Percentiles rank a stretch among this genome's conserved stretches.
These are phyloP conservation scores for Archips xylosteana DNA, from an alignment of 2,888 invertebrate species.

Conservation along the genomic window DNA sequence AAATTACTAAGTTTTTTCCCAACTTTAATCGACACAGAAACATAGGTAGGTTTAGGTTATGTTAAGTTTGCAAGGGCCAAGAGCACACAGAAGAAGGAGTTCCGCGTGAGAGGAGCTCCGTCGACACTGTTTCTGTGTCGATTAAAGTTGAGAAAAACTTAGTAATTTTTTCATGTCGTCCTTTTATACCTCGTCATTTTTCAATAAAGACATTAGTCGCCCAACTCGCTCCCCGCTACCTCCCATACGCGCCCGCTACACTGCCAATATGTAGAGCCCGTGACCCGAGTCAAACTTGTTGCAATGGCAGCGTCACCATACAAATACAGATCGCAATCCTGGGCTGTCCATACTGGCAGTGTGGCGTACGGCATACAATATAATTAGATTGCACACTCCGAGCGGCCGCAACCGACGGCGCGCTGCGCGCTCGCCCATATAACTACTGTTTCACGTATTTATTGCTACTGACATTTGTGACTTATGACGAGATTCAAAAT, in stretches of 20 bases:
- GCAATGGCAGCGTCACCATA: neutral
- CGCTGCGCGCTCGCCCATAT: conserved; percentile 60
- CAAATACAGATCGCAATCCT: neutral
- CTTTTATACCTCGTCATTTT: no score
- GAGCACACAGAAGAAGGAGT: no score
- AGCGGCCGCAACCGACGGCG: conserved; percentile 53
- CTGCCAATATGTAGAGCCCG: neutral
- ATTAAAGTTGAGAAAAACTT: no score
- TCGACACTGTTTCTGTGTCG: no score
- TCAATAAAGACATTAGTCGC: no score
- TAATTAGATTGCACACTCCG: conserved; percentile 69
- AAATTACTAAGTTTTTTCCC: no score
- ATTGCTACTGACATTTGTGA: conserved; percentile 85
- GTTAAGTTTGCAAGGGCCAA: no score
- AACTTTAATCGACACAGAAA: no score
- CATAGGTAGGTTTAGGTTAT: no score
- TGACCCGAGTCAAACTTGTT: neutral
- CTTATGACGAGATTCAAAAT: conserved; percentile 86
- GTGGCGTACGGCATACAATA: conserved; percentile 44
- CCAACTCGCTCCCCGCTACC: neutral
- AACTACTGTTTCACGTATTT: conserved; percentile 75
- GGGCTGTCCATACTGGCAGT: neutral
- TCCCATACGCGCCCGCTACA: neutral
- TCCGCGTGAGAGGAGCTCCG: no score
- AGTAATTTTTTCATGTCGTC: no score